Conservation (phyloP, 2,797 vertebrate species). For the Cheirogaleus major region DNA sequence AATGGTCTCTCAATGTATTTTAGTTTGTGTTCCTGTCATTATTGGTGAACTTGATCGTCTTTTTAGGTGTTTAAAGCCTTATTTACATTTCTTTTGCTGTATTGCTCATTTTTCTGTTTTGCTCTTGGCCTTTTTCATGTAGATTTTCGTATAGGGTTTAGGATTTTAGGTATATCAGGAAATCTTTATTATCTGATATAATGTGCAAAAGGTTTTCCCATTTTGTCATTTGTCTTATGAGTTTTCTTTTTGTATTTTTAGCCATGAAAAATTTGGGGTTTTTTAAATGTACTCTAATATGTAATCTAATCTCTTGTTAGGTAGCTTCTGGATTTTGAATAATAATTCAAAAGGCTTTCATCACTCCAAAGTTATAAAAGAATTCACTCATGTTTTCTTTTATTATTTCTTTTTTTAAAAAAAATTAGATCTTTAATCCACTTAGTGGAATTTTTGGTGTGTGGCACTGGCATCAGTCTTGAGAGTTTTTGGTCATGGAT, state of each 20-base stretch:
- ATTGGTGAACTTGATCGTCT: not conserved
- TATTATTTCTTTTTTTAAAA: not conserved
- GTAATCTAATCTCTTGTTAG: slow-evolving; percentile 15
- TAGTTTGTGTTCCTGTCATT: slow-evolving; percentile 23
- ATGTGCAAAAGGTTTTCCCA: not conserved
- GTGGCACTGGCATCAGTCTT: not conserved
- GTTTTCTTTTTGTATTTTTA: not conserved
- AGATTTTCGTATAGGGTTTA: not conserved
- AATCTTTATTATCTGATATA: not conserved
- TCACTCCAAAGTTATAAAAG: not conserved
- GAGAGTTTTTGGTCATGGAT: not conserved
- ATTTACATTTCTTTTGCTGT: not conserved
- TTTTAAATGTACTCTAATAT: not conserved
- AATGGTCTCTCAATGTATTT: not conserved
- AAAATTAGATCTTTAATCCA: not conserved
- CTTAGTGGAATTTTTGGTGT: not conserved
- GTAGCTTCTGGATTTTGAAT: not conserved
- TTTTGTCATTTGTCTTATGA: not conserved
- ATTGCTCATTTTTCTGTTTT: slow-evolving; percentile 28
- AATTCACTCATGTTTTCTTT: slow-evolving; percentile 20
- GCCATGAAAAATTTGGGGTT: not conserved
- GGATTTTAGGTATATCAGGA: not conserved
- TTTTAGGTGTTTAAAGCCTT: not conserved
- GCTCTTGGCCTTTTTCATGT: not conserved
- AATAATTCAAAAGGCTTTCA: slow-evolving; percentile 24